Evolutionary conservation across 2,797 vertebrate genomes (phyloP).

Genomic region (Helicolenus hilgendorfi): DNA sequence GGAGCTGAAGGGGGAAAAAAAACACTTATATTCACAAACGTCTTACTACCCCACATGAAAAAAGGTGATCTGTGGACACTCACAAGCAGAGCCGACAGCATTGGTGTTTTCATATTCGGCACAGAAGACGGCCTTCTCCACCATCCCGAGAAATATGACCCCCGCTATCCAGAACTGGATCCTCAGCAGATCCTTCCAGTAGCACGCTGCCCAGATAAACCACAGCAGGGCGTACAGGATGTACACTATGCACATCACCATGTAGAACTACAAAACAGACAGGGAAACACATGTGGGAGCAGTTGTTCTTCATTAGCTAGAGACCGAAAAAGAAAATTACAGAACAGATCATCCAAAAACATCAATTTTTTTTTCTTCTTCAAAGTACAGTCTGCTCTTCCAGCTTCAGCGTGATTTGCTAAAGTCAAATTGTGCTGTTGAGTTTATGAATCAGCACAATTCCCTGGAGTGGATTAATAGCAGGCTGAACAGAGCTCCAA

Average conservation of each 20-base stretch:
- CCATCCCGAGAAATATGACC: slow-evolving; percentile 95
- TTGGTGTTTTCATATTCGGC: slow-evolving; percentile 94
- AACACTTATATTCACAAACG: background rate
- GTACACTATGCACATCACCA: slow-evolving; percentile 95
- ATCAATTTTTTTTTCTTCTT: background rate
- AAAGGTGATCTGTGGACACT: slow-evolving; percentile 58
- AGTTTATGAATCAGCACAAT: background rate
- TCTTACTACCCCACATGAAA: background rate
- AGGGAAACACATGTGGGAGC: slow-evolving; percentile 25
- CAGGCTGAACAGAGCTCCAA: background rate
- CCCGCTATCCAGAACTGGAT: slow-evolving; percentile 96
- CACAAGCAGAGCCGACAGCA: slow-evolving; percentile 90
- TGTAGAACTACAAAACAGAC: slow-evolving; percentile 91
- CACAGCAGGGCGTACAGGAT: slow-evolving; percentile 93
- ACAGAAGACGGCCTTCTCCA: slow-evolving; percentile 95
- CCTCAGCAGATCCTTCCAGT: slow-evolving; percentile 94
- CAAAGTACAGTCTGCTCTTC: background rate
- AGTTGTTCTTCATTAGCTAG: slow-evolving; percentile 17
- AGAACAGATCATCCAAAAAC: slow-evolving; percentile 1
- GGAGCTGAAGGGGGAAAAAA: slow-evolving; percentile 79
- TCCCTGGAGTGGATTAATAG: background rate
- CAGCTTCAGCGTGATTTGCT: background rate
- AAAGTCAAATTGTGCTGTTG: background rate
- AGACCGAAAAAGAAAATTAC: background rate
- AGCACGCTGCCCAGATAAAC: slow-evolving; percentile 94